Evolutionary conservation across 2,797 vertebrate genomes (phyloP), one percentile per base, ranked within the genome.

Genomic region (Fistularia commersonii): DNA sequence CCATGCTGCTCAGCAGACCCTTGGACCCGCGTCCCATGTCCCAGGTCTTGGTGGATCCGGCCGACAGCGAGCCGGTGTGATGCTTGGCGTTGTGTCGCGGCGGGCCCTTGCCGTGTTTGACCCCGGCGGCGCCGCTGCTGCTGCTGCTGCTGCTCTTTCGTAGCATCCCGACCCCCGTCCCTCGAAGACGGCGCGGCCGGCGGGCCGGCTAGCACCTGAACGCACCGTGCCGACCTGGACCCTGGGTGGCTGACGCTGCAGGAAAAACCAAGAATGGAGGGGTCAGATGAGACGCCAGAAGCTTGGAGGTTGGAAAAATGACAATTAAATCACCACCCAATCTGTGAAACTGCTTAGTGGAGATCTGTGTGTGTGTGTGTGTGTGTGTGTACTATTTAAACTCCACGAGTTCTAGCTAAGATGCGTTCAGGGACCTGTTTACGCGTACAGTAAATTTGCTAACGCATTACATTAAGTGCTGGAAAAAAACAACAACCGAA

Each of bases 11-110:
- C 68, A 92, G 73, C 8, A 88, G 89, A 63, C 86, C n/a, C n/a
- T n/a, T n/a, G 71, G 88, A 86, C 83, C 80, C 87, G 62, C 89
- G 90, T 47, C 92, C 94, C 89, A 93, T 92, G 61, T 89, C 91
- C 92, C 88, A 91, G 45, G 90, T 84, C 69, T 79, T 85, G 48
- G 75, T 87, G 45, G 91, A 90, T 70, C 78, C 87, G 0, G 79
- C 63, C 0, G 90, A 86, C 54, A 87, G 55, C 45, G 86, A 85
- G 52, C 88, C 90, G 32, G 86, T 80, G 76, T 89, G 87, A 65
- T 87, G 76, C 65, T 88, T 86, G 66, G 89, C 87, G 45, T 86
- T 83, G 48, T 79, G 72, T 45, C 73, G 80, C 66, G 89, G 83
- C 69, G 83, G 76, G 69, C 83, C 90, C 76, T 89, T 88, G 80